Conservation (phyloP, 1,140 invertebrate genomes). For the Ladona fulva region DNA sequence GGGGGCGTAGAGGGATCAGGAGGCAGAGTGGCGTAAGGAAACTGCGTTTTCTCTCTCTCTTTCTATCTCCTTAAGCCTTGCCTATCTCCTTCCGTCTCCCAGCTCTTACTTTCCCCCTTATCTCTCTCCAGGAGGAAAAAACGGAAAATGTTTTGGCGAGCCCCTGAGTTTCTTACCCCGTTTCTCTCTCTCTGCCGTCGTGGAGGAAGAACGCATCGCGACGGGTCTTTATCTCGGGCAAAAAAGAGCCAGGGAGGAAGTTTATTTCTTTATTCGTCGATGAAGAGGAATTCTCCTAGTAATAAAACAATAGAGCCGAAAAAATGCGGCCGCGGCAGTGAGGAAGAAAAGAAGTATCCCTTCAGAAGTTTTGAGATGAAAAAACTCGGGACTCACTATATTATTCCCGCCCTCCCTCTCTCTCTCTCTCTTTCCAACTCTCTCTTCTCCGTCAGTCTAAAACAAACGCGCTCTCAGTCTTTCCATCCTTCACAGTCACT, state of each 20-base stretch:
- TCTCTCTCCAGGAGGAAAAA: neutral
- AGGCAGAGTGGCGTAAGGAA: neutral
- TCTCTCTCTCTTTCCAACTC: neutral
- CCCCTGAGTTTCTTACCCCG: neutral
- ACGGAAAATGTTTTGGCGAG: neutral
- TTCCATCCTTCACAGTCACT: neutral
- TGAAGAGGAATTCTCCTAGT: neutral
- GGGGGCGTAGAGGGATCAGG: neutral
- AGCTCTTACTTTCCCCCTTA: neutral
- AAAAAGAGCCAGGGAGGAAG: too few species aligned
- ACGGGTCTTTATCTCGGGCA: too few species aligned
- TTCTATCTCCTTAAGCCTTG: neutral
- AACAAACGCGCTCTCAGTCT: neutral
- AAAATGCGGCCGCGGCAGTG: neutral
- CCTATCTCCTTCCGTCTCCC: neutral
- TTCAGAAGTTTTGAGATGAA: slow-evolving; percentile 10
- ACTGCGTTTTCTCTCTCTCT: too few species aligned
- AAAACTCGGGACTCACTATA: slow-evolving; percentile 5
- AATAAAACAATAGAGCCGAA: neutral
- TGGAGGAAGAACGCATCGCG: too few species aligned
- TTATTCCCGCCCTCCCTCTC: neutral
- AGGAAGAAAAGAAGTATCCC: neutral
- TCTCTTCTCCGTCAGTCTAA: neutral
- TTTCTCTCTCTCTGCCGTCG: neutral
- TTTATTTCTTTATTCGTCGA: too few species aligned